Percentiles rank a stretch among this genome's conserved stretches.
Evolutionary conservation across 2,888 invertebrate genomes (phyloP).

Genomic region (Apoderus coryli): DNA sequence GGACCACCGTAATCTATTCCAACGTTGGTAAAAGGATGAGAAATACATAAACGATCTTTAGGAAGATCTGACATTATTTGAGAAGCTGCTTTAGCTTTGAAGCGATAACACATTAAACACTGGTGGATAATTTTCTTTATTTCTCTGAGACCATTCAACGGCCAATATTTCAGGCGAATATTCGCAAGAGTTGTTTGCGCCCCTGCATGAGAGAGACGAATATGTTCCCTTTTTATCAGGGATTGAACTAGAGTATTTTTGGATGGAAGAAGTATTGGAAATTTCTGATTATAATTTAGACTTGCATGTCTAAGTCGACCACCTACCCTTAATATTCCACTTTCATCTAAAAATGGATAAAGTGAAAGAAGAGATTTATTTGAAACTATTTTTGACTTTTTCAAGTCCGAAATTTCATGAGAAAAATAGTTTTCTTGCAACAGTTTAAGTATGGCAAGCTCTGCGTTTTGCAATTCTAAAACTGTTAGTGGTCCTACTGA

Average conservation of each 20-base stretch:
- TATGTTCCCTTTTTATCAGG: neutral
- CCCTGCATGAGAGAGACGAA: neutral
- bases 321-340: neutral
- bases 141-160: too few relatives aligned
- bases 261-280: neutral
- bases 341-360: neutral
- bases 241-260: neutral
- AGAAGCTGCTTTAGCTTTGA: neutral
- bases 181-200: neutral
- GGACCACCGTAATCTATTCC: slow-evolving; percentile 1
- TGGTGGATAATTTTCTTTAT: neutral
- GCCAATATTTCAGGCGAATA: too few relatives aligned
- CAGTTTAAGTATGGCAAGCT: too few relatives aligned
- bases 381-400: too few relatives aligned
- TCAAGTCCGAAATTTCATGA: too few relatives aligned
- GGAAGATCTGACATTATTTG: neutral
- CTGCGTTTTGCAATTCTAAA: too few relatives aligned
- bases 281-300: neutral
- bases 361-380: neutral
- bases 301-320: neutral
- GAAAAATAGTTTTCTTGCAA: too few relatives aligned
- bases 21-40: neutral
- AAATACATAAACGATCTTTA: neutral
- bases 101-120: neutral
- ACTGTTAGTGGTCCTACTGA: too few relatives aligned